phyloP scores from a whole-genome alignment of 2,888 invertebrate species.

The Eumerus sabulonum region DNA sequence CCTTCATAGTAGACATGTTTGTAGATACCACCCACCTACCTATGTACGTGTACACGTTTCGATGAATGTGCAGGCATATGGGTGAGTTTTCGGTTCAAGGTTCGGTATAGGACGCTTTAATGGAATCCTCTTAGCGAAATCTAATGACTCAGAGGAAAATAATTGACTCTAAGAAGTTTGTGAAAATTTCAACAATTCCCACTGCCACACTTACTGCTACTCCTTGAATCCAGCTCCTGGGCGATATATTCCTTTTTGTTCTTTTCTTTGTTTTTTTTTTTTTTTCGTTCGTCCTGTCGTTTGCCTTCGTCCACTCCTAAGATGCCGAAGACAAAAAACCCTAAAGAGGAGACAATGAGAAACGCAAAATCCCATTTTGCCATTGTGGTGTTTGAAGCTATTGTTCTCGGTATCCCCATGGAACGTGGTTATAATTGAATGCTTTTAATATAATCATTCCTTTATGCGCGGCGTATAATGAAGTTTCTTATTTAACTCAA shows the following conservation, averaged over 20 bases:
- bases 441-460: conserved; percentile 35
- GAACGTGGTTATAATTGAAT: conserved; percentile 36
- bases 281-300: no score
- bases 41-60: no score
- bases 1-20: no score
- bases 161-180: conserved; percentile 27
- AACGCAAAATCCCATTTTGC: not conserved
- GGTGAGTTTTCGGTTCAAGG: conserved; percentile 8
- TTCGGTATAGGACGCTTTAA: conserved; percentile 32
- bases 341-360: no score
- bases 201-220: not conserved
- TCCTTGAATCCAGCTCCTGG: not conserved
- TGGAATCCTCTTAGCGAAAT: conserved; percentile 56
- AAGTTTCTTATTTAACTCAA: conserved; percentile 2
- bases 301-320: no score
- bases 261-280: not conserved
- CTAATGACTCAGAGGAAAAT: conserved; percentile 52
- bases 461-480: conserved; percentile 21
- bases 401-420: conserved; percentile 1
- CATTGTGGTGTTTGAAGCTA: conserved; percentile 1
- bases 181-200: no score
- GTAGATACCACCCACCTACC: no score
- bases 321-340: no score
- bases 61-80: no score
- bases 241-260: conserved; percentile 32